Conservation (phyloP, 2,797 vertebrate genomes). For the Phrynocephalus forsythii region DNA sequence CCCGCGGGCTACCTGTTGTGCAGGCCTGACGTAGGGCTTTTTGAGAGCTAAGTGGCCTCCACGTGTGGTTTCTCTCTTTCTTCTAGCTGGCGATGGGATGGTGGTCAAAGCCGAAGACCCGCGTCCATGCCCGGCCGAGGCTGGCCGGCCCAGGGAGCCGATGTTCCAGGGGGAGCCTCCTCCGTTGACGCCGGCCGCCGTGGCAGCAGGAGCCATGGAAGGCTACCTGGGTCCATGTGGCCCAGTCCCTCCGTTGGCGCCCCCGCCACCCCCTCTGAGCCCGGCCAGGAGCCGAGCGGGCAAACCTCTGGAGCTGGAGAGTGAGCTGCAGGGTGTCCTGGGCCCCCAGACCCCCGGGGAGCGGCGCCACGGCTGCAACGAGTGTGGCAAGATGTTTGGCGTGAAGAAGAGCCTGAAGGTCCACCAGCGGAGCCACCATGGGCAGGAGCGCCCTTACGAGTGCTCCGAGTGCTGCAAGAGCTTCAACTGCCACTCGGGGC, state of each 20-base stretch:
- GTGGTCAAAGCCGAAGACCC: slow-evolving; percentile 71
- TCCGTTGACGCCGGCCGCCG: background rate
- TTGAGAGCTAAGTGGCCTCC: no score
- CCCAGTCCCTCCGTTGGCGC: background rate
- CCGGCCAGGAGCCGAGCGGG: slow-evolving; percentile 58
- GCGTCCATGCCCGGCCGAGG: slow-evolving; percentile 57
- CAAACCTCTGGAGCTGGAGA: slow-evolving; percentile 48
- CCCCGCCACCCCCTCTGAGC: slow-evolving; percentile 13
- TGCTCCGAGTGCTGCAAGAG: slow-evolving; percentile 80
- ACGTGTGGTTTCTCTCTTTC: background rate
- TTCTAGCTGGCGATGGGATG: slow-evolving; percentile 66
- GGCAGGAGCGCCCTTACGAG: slow-evolving; percentile 78
- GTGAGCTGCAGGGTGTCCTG: slow-evolving; percentile 4
- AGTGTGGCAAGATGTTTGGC: slow-evolving; percentile 79
- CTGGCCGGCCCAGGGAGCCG: slow-evolving; percentile 60
- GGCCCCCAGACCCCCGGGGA: slow-evolving; percentile 38
- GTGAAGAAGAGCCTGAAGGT: slow-evolving; percentile 79
- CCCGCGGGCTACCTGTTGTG: no score
- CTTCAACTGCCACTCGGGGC: slow-evolving; percentile 81
- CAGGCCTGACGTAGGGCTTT: no score
- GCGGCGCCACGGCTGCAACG: slow-evolving; percentile 57
- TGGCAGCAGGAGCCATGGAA: background rate
- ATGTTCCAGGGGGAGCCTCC: slow-evolving; percentile 51
- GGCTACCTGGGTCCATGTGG: slow-evolving; percentile 61
- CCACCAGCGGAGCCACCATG: slow-evolving; percentile 81